A percentile compares a stretch with the other conserved stretches of the same genome.
Evolutionary conservation across 2,797 vertebrate genomes (phyloP).

Genomic region (Pseudochirops cupreus): DNA sequence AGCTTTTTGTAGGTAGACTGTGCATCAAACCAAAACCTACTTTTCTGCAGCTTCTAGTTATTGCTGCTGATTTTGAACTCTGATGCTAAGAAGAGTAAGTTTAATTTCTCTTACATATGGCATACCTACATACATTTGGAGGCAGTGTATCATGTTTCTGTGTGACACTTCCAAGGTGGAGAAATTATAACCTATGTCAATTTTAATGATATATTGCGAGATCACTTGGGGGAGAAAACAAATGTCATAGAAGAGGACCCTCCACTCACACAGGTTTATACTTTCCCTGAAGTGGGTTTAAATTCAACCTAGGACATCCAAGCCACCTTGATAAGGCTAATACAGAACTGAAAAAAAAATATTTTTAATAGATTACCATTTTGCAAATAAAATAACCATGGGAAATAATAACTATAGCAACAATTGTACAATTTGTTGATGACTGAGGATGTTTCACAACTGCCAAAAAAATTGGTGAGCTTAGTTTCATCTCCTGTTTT

Average conservation of each 20-base stretch:
- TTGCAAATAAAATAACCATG: neutral
- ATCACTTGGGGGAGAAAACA: neutral
- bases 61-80: neutral
- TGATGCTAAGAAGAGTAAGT: neutral
- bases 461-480: neutral
- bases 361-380: neutral
- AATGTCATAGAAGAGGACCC: neutral
- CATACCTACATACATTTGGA: neutral
- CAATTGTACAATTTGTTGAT: neutral
- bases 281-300: neutral
- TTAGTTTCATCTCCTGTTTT: neutral
- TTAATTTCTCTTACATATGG: neutral
- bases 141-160: neutral
- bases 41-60: neutral
- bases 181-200: neutral
- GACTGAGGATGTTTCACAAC: neutral
- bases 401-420: neutral
- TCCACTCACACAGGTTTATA: neutral
- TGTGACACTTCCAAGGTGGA: neutral
- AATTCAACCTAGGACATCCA: neutral
- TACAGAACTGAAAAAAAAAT: neutral
- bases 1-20: neutral
- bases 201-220: neutral
- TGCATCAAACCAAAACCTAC: neutral
- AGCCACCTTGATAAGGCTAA: neutral